Base-by-base conservation (phyloP, 2,797 vertebrate species). In the Chaetodon trifasciatus region DNA sequence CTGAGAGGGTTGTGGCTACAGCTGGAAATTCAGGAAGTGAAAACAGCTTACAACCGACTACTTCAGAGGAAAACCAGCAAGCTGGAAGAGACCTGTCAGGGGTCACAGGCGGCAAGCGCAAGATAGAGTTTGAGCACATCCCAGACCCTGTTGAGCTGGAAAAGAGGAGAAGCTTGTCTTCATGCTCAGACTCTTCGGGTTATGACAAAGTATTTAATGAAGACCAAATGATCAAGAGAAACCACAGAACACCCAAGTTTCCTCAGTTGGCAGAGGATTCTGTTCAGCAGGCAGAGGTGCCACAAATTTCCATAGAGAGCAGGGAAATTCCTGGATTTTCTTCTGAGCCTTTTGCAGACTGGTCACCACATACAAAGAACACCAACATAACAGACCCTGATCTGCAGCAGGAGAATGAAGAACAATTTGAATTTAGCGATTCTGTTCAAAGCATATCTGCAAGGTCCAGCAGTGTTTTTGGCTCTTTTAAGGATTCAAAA, bases 391-490 rank as follows among this genome's bases (percentile, higher is more conserved):
- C 74, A 49, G 86, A 94, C 44, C 65, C 85, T 49, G 91, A 92
- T 73, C 42, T 80, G 50, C 93, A 81, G 87, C 90, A 90, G 42
- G 95, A 95, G 40, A 92, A 91, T 50, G 95, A 86, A 60, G 95
- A 96, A 46, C 92, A 79, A 62, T 96, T 96, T 93, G 94, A 96
- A 42, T 96, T 95, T 70, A 93, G 91, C 5, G 96, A 96, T 69
- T 94, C 92, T 10, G 53, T 53, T 78, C 79, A 4, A 76, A 91
- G 91, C 56, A 53, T 37, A 4, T 93, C 93, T 35, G 70, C 76
- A 37, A 89, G 80, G 63, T 92, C 93, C 78, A 93, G 88, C 70
- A 81, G 79, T 61, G 40, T 81, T 28, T 68, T 74, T 21, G 80
- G 37, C 65, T 91, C 86, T 60, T 88, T 86, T 28, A 64, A 86